A percentile compares a stretch with the other conserved stretches of the same genome.
These are phyloP conservation scores for Philereme transversata DNA, from an alignment of 2,888 invertebrate species.

Conservation along the genomic window DNA sequence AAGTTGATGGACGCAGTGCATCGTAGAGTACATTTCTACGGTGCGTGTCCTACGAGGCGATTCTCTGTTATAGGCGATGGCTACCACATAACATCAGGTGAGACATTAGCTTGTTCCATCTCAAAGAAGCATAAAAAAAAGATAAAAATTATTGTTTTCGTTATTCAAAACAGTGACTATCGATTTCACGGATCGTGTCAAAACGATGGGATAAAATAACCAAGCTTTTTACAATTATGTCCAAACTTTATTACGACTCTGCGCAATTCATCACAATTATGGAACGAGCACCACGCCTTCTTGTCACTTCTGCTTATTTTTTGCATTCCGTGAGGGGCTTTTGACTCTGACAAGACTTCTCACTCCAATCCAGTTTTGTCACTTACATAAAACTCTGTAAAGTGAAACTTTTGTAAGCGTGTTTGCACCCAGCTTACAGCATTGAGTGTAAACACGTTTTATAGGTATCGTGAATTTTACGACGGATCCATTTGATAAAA, in stretches of 20 bases:
- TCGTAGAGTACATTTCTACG: too few relatives aligned
- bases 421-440: conserved; percentile 30
- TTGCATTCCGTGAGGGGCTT: background rate
- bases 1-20: too few relatives aligned
- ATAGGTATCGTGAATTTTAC: conserved; percentile 21
- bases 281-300: background rate
- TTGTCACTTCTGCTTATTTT: background rate
- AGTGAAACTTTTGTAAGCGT: conserved; percentile 26
- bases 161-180: too few relatives aligned
- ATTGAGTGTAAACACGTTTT: conserved; percentile 18
- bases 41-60: too few relatives aligned
- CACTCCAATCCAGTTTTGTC: conserved; percentile 29
- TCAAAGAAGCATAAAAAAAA: too few relatives aligned
- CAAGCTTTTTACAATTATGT: too few relatives aligned
- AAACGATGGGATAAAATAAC: too few relatives aligned
- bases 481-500: conserved; percentile 10
- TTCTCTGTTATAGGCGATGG: too few relatives aligned
- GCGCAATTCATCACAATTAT: background rate
- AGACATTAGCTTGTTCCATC: too few relatives aligned
- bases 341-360: conserved; percentile 18
- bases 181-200: too few relatives aligned
- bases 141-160: too few relatives aligned
- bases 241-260: background rate
- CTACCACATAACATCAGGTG: too few relatives aligned
- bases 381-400: conserved; percentile 32